These are phyloP conservation scores for Catotricha subobsoleta DNA, from an alignment of 2,888 invertebrate species.

Conservation along the genomic window DNA sequence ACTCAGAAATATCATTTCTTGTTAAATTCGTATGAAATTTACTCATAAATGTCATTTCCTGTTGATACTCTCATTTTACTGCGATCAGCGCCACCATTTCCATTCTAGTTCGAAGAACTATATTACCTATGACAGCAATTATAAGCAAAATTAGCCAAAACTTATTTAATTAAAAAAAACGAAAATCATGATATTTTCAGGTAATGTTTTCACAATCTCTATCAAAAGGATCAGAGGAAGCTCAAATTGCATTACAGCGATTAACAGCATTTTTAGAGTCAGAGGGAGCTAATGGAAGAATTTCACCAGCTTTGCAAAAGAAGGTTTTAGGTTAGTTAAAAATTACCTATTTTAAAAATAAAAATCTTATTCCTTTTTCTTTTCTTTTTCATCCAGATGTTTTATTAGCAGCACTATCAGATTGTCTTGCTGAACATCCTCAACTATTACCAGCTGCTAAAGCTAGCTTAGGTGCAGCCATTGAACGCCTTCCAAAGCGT, in stretches of 20 bases:
- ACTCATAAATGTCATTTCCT: too few species aligned
- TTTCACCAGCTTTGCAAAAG: conserved; percentile 55
- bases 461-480: conserved; percentile 30
- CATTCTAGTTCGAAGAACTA: too few species aligned
- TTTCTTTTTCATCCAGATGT: conserved; percentile 35
- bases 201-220: conserved; percentile 63
- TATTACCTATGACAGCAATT: too few species aligned
- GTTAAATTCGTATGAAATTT: too few species aligned
- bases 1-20: too few species aligned
- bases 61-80: too few species aligned
- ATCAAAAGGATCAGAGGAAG: conserved; percentile 45
- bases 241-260: conserved; percentile 53
- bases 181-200: conserved; percentile 19
- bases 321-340: conserved; percentile 48
- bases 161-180: neutral
- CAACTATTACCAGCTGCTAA: conserved; percentile 41
- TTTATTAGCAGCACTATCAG: conserved; percentile 54
- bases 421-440: conserved; percentile 54
- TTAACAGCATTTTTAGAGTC: conserved; percentile 55
- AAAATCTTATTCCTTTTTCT: conserved; percentile 1
- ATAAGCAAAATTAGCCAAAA: neutral
- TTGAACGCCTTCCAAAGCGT: conserved; percentile 21
- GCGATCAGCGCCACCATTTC: too few species aligned
- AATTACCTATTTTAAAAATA: neutral
- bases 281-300: conserved; percentile 53